phyloP scores from a whole-genome alignment of 2,888 invertebrate species.

The Dascillus cervinus region DNA sequence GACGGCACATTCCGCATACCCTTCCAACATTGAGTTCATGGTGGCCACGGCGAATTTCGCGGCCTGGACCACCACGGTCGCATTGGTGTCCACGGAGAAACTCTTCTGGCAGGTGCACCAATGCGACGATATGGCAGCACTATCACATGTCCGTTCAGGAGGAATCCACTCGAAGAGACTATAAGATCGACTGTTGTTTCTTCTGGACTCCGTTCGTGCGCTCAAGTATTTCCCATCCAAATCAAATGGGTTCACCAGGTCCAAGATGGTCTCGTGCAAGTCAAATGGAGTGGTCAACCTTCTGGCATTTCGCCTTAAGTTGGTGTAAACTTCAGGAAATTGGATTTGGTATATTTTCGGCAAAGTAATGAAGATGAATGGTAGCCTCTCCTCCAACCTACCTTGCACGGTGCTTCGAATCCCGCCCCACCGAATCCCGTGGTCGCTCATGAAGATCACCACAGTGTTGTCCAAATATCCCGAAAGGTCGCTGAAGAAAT shows the following conservation, averaged over 20 bases:
- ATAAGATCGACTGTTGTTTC: constrained; percentile 49
- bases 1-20: constrained; percentile 57
- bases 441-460: constrained; percentile 73
- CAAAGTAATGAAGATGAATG: constrained; percentile 65
- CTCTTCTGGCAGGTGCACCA: constrained; percentile 84
- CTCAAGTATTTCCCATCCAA: constrained; percentile 40
- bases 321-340: constrained; percentile 55
- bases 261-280: constrained; percentile 68
- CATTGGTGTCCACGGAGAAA: constrained; percentile 47
- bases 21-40: constrained; percentile 56
- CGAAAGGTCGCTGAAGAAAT: constrained; percentile 50
- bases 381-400: constrained; percentile 79
- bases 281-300: constrained; percentile 81
- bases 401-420: constrained; percentile 81
- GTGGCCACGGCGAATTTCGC: constrained; percentile 54
- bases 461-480: constrained; percentile 59
- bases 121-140: constrained; percentile 71
- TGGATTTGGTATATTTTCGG: constrained; percentile 63
- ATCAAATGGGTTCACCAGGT: constrained; percentile 52
- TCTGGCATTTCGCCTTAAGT: constrained; percentile 57
- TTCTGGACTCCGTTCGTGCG: constrained; percentile 31
- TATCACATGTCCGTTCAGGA: constrained; percentile 61
- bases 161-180: constrained; percentile 74
- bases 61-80: constrained; percentile 49
- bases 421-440: constrained; percentile 81